These are phyloP conservation scores for Cheilosia urbana DNA, from an alignment of 2,888 invertebrate species.

Conservation along the genomic window DNA sequence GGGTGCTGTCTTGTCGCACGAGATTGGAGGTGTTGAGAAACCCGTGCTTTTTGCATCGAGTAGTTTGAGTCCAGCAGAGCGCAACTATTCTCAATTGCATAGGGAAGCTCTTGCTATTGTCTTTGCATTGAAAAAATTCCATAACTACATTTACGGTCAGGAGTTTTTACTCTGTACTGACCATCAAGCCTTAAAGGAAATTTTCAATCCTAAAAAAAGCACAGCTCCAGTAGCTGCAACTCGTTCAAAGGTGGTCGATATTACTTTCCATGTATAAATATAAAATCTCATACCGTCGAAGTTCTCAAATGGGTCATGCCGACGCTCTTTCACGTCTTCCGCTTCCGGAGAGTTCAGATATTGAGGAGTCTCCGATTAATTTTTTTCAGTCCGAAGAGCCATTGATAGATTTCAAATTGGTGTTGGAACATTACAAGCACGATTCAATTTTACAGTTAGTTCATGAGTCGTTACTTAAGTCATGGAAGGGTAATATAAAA, in stretches of 20 bases:
- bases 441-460: slow-evolving; percentile 20
- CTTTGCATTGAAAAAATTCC: slow-evolving; percentile 77
- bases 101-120: slow-evolving; percentile 30
- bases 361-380: slow-evolving; percentile 7
- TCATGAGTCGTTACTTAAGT: slow-evolving; percentile 17
- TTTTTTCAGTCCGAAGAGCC: slow-evolving; percentile 13
- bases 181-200: slow-evolving; percentile 64
- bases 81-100: background rate
- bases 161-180: slow-evolving; percentile 70
- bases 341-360: background rate
- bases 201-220: slow-evolving; percentile 67
- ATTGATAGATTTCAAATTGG: slow-evolving; percentile 9
- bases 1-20: slow-evolving; percentile 12
- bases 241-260: slow-evolving; percentile 16
- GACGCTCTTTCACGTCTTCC: slow-evolving; percentile 41
- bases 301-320: slow-evolving; percentile 26
- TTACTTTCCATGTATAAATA: slow-evolving; percentile 30
- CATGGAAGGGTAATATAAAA: slow-evolving; percentile 12
- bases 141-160: slow-evolving; percentile 80
- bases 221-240: slow-evolving; percentile 59
- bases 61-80: no score
- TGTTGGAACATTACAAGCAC: slow-evolving; percentile 23
- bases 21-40: slow-evolving; percentile 14
- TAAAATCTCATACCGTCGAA: slow-evolving; percentile 26
- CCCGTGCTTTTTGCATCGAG: slow-evolving; percentile 9